Evolutionary conservation across 2,888 invertebrate species (phyloP), one percentile per base, ranked within the genome.

Genomic region (Mantis religiosa): DNA sequence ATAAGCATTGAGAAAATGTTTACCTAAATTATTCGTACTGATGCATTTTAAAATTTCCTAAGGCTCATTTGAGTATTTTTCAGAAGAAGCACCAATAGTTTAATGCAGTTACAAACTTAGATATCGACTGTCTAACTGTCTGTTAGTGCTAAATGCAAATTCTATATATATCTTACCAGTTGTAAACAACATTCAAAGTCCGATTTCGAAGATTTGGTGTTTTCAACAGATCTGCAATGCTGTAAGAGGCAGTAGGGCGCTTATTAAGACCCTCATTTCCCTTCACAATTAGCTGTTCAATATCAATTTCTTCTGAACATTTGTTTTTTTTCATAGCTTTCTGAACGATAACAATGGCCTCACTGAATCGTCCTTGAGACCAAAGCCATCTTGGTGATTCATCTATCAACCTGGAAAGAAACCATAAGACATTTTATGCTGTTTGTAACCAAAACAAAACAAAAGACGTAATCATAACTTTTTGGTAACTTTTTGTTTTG

Each of bases 301-400:
- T 94, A 92, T 97, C 96, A 86, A 97, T 82, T 25, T 84, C 30
- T 12, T 88, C 93, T 34, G 94, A 94, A 81, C 95, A 95, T 84
- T 95, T 94, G 92, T 98, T 98, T 91, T 95, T 95, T 92, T 95
- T 95, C n/a, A 97, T 92, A n/a, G 96, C 97, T 92, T 95, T 96
- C 91, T 95, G 95, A 7, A 97, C 95, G 90, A 98, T 97, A 15
- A 95, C 94, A 0, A 97, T 95, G 0, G 97, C 96, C 93, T 97
- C 97, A 87, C 94, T 94, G 0, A 95, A 94, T 85, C 96, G 94
- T 0, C 97, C 97, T 92, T 97, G 97, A 81, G 96, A 95, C 97
- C 98, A 98, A 12, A 98, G 93, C 98, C 98, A 98, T 27, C 97
- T 95, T 0, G 97, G 97, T 12, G 97, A 98, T 93, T 98, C 98